Conservation (phyloP, 2,888 invertebrate species). For the Theretra japonica region DNA sequence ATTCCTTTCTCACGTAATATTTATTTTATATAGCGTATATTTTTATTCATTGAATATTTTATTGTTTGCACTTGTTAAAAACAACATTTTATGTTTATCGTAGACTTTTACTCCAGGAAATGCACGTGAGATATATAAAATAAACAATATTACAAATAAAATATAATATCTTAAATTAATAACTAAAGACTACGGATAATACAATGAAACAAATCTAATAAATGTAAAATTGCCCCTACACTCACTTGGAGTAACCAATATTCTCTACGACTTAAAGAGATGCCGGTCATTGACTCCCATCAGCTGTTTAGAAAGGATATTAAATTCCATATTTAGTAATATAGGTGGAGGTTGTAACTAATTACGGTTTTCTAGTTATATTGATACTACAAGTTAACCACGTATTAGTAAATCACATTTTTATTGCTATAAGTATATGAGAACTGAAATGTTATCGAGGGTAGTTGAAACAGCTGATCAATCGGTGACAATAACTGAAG, state of each 20-base stretch:
- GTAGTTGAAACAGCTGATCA: constrained; percentile 12
- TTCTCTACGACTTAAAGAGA: constrained; percentile 28
- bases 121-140: neutral
- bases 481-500: neutral
- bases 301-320: constrained; percentile 56
- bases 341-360: neutral
- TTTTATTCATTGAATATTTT: too few relatives aligned
- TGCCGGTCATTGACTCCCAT: constrained; percentile 55
- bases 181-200: neutral
- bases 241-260: neutral
- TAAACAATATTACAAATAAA: neutral
- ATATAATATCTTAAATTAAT: neutral
- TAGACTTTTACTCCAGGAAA: too few relatives aligned
- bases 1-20: too few relatives aligned
- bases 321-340: constrained; percentile 25
- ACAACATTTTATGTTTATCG: too few relatives aligned
- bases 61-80: too few relatives aligned
- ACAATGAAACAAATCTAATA: neutral
- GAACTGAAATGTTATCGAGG: neutral
- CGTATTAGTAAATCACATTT: neutral
- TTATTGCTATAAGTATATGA: too few relatives aligned
- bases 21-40: too few relatives aligned
- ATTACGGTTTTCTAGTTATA: neutral
- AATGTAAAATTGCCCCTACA: neutral
- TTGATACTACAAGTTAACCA: neutral